Base-by-base conservation (phyloP, 2,797 vertebrate species). In the Cossypha heuglini region DNA sequence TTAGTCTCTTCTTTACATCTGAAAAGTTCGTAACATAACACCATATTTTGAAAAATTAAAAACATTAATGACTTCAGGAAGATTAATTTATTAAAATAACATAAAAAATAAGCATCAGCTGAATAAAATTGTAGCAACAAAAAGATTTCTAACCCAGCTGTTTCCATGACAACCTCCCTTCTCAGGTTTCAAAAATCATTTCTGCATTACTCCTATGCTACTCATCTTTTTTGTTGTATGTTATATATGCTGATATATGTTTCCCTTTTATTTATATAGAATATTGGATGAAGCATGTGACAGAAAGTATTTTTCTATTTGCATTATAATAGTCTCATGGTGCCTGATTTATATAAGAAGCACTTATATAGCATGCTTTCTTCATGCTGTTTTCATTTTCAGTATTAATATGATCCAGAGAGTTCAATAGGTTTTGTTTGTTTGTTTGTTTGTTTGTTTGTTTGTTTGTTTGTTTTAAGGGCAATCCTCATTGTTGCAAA, bases 101-200 rank as follows among this genome's bases (percentile, higher is more conserved):
- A 49, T 37, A 35, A 75, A 93, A 86, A 63, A 61, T 76, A 92
- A 86, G 26, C 40, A 69, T 43, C 35, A 48, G 11, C 38, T 82
- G 95, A 79, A 88, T 62, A 90, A 95, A 77, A 90, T 31, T 64
- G 17, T 61, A 67, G 26, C 45, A 82, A 55, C 21, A 85, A 82
- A 85, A 85, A 54, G 52, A 84, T 80, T 77, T 67, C 55, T 77
- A 78, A 55, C 25, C 42, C 6, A 1, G 4, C 6, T 85, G 86
- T 97, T 97, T 91, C 96, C 85, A 95, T 94, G 84, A 46, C 96
- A 95, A 96, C 92, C 40, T 88, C 25, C 22, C 16, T 79, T 90
- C 52, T 46, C 4, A 1, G 26, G 63, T 49, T 93, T 90, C 55
- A 54, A 28, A 76, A 51, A 33, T 1, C 11, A 71, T 61, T 93